phyloP scores from a whole-genome alignment of 2,888 invertebrate species.

The Rotaria macrura region DNA sequence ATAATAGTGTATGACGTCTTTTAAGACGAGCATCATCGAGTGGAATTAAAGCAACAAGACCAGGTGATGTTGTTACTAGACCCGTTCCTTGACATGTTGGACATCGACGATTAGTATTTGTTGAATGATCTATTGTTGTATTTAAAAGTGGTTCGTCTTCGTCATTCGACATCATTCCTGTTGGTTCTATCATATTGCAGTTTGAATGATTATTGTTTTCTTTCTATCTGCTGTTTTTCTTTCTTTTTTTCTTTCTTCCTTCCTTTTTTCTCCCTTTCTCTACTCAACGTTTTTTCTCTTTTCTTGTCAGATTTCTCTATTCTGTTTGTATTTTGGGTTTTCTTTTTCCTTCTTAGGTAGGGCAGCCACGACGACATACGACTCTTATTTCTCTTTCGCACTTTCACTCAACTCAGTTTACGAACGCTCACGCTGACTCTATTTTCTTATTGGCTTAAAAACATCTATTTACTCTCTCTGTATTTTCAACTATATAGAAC shows the following conservation, averaged over 20 bases:
- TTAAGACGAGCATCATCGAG: neutral
- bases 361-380: neutral
- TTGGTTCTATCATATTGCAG: neutral
- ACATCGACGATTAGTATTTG: neutral
- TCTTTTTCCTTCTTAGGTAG: neutral
- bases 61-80: neutral
- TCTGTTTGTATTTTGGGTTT: neutral
- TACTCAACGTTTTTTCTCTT: neutral
- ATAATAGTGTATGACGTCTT: neutral
- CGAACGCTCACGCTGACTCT: neutral
- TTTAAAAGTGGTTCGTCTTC: neutral
- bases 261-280: no score
- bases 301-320: neutral
- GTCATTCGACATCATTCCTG: neutral
- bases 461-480: neutral
- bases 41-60: neutral
- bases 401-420: neutral
- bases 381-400: neutral
- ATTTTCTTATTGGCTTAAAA: neutral
- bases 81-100: slow-evolving; percentile 19
- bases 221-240: neutral
- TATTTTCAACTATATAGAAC: neutral
- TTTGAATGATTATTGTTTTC: neutral
- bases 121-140: neutral
- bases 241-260: neutral